A percentile compares a stretch with the other conserved stretches of the same genome.
Conservation (phyloP, 2,113 vertebrate genomes). For the Prunella himalayana region DNA sequence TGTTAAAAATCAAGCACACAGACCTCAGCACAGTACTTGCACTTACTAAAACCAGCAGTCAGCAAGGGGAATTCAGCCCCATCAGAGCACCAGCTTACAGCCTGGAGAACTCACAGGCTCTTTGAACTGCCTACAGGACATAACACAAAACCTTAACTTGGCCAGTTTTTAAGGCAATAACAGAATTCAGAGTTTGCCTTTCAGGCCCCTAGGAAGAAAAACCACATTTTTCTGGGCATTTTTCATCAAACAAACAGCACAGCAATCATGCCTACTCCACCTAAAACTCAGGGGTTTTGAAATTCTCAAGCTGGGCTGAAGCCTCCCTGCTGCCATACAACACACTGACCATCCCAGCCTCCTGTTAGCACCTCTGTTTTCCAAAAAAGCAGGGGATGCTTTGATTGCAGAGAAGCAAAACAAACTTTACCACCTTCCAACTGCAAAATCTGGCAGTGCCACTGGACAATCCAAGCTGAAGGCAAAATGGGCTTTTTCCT, state of each 20-base stretch:
- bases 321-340: background rate
- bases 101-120: background rate
- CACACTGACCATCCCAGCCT: background rate
- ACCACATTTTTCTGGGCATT: background rate
- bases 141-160: background rate
- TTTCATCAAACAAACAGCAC: background rate
- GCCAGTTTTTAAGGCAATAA: background rate
- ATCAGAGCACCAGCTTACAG: background rate
- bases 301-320: background rate
- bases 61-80: background rate
- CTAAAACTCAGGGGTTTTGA: background rate
- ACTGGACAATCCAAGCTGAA: background rate
- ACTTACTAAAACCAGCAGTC: background rate
- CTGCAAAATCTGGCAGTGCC: background rate
- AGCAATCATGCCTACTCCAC: background rate
- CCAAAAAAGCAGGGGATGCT: background rate
- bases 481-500: background rate
- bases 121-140: background rate
- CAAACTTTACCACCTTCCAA: background rate
- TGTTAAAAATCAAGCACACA: background rate
- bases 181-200: background rate
- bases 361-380: background rate
- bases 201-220: background rate
- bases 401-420: background rate
- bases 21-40: background rate